Evolutionary conservation across 2,113 vertebrate species (phyloP).

Genomic region (Mobula birostris): DNA sequence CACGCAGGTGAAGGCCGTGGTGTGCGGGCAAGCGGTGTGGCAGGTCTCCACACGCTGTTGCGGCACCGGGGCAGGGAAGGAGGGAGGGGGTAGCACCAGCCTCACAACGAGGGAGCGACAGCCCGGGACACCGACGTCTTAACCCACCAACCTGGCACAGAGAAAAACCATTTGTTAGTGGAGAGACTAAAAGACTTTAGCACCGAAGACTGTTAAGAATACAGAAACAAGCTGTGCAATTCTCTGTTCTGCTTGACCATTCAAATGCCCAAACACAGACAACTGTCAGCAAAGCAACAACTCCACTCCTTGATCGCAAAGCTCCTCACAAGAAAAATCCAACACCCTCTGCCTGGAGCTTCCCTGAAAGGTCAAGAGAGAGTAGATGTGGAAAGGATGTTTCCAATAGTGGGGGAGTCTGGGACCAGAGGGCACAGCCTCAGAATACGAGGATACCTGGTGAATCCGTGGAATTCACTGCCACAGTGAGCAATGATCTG

Average conservation of each 20-base stretch:
- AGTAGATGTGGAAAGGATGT: too few species aligned
- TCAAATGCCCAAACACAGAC: too few species aligned
- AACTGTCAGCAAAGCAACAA: too few species aligned
- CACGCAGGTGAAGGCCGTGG: constrained; percentile 99
- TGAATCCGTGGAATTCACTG: too few species aligned
- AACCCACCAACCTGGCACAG: constrained; percentile 29
- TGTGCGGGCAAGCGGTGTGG: constrained; percentile 67
- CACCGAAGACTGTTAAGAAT: background rate
- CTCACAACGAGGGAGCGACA: background rate
- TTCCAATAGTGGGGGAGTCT: too few species aligned
- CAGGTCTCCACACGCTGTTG: constrained; percentile 71
- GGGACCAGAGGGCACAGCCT: too few species aligned
- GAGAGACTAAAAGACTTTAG: background rate
- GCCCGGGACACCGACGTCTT: background rate
- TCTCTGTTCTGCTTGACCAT: background rate
- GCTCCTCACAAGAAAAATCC: too few species aligned
- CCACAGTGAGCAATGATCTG: too few species aligned
- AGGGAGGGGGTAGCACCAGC: background rate
- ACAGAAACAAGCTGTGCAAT: background rate
- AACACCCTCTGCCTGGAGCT: too few species aligned
- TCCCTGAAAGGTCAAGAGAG: too few species aligned
- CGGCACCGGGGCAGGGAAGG: background rate
- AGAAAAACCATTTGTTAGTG: constrained; percentile 33
- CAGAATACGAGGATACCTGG: too few species aligned
- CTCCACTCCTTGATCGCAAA: too few species aligned